Base-by-base conservation (phyloP, 2,888 invertebrate species). In the Temnothorax unifasciatus region DNA sequence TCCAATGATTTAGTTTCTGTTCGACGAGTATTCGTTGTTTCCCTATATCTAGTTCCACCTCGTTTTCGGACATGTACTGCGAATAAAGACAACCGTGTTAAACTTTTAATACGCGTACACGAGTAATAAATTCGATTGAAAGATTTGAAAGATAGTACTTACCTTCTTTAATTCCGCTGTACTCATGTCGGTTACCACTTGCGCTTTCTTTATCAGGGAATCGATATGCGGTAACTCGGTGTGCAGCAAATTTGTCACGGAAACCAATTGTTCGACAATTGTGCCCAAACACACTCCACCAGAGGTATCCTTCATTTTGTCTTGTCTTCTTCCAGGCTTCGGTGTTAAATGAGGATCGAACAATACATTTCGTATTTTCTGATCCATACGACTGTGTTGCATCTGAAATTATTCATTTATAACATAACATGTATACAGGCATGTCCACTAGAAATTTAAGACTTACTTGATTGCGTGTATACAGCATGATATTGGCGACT, bases 401-500 rank as follows among this genome's bases (percentile, higher is more conserved):
- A 95, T 94, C 91, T 94, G 52, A 21, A 68, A 75, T 34, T 15
- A 57, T 15, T 52, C 0, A 34, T 34, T 69, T 52, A 11, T 25
- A n/a, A 21, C 13, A 15, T 38, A 9, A 64, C 13, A 18, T 41
- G 63, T 82, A 15, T 3, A 38, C 13, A 38, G 52, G 21, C 13
- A 73, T 52, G 1, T 64, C 2, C 1, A 64, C 6, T 38, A 15
- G 1, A 61, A 63, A 50, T 15, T 79, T 74, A 41, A 3, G 1
- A 21, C 18, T 85, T 90, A 94, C 94, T 90, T 95, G 95, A 93
- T 97, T 97, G 83, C 97, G 96, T 0, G 96, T 96, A 94, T 97
- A 98, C 34, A 97, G 95, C 54, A 97, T 94, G 38, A 98, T 95
- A 95, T 98, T 97, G 57, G 97, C 96, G 5, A 97, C 96, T 74